A percentile compares a stretch with the other conserved stretches of the same genome.
Evolutionary conservation across 2,113 vertebrate species (phyloP).

Genomic region (Poeciliopsis turrubarensis): DNA sequence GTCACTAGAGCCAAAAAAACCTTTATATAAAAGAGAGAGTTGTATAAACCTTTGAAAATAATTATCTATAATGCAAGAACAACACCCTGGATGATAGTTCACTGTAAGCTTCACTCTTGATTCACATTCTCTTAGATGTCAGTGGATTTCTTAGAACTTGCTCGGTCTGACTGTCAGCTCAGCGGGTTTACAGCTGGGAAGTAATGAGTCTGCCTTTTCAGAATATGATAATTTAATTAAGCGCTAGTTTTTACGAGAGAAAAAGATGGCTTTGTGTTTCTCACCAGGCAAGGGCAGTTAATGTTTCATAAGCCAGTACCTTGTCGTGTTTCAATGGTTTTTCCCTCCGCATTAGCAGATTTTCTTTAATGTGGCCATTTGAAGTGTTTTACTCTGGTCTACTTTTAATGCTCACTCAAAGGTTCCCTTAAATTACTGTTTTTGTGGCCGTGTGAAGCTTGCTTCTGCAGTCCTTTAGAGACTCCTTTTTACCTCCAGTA

Average conservation of each 20-base stretch:
- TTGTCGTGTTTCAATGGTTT: slow-evolving; percentile 14
- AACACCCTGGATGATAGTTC: neutral
- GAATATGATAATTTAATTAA: slow-evolving; percentile 66
- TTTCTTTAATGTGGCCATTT: slow-evolving; percentile 28
- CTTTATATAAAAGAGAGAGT: neutral
- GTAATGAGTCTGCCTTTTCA: slow-evolving; percentile 65
- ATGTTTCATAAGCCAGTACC: slow-evolving; percentile 48
- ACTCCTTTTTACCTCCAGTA: slow-evolving; percentile 34
- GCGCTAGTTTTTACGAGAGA: slow-evolving; percentile 41
- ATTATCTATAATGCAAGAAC: neutral
- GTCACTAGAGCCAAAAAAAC: too few species aligned
- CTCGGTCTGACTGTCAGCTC: slow-evolving; percentile 54
- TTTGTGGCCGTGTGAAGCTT: slow-evolving; percentile 23
- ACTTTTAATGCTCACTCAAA: slow-evolving; percentile 33
- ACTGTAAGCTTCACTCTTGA: slow-evolving; percentile 10
- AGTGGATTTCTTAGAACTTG: slow-evolving; percentile 24
- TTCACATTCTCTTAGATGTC: slow-evolving; percentile 17
- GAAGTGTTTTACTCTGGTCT: slow-evolving; percentile 39
- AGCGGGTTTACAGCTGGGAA: slow-evolving; percentile 60
- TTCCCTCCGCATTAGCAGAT: slow-evolving; percentile 19
- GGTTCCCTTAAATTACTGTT: slow-evolving; percentile 22
- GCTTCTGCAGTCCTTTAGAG: slow-evolving; percentile 16
- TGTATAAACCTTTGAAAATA: neutral
- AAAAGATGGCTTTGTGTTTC: slow-evolving; percentile 40
- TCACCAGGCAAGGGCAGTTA: slow-evolving; percentile 39